phyloP scores from a whole-genome alignment of 2,797 vertebrate species.

The Varecia variegata region DNA sequence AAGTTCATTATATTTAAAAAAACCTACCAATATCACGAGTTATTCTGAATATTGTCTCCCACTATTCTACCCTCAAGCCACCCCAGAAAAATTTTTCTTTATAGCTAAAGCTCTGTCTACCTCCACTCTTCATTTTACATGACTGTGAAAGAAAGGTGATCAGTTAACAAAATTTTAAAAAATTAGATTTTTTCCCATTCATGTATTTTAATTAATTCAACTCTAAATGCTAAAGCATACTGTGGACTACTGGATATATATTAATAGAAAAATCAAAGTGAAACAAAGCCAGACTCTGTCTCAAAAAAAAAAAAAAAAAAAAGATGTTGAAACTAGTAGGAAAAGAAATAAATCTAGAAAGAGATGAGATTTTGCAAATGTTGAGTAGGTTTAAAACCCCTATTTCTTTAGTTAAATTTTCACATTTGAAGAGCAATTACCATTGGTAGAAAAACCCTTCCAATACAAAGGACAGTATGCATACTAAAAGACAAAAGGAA shows the following conservation, averaged over 20 bases:
- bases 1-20: neutral
- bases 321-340: neutral
- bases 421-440: neutral
- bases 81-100: neutral
- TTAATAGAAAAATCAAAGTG: neutral
- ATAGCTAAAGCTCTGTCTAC: neutral
- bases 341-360: conserved; percentile 17
- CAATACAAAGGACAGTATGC: conserved; percentile 10
- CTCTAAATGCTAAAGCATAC: neutral
- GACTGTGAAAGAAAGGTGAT: neutral
- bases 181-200: neutral
- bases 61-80: neutral
- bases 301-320: too few relatives aligned
- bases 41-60: conserved; percentile 6
- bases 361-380: neutral
- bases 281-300: too few relatives aligned
- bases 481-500: neutral
- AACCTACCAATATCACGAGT: neutral
- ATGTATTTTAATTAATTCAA: conserved; percentile 45
- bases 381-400: neutral
- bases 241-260: neutral
- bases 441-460: neutral
- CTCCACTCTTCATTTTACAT: neutral
- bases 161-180: conserved; percentile 16
- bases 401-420: conserved; percentile 39